Evolutionary conservation across 2,888 invertebrate species (phyloP).

Genomic region (Hydrotaea diabolus): DNA sequence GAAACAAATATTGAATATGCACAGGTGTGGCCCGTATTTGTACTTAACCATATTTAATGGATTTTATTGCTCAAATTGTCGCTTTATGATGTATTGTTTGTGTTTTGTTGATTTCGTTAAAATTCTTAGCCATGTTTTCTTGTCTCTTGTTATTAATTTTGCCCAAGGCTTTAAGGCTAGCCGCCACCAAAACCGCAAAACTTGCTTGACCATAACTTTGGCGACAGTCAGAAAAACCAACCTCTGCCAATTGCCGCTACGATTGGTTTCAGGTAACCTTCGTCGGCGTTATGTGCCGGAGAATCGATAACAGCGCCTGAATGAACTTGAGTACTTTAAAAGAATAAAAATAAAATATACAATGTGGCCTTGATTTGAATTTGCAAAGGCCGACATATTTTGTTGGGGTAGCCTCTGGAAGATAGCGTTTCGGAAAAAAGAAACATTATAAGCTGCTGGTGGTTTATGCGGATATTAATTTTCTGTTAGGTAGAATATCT

Average conservation of each 20-base stretch:
- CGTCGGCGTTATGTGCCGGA: not conserved
- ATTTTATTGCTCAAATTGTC: constrained; percentile 13
- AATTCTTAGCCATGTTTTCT: constrained; percentile 14
- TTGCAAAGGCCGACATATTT: not conserved
- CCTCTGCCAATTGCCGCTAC: not conserved
- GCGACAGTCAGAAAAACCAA: not conserved
- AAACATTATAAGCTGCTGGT: too few relatives aligned
- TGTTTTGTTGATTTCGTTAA: not conserved
- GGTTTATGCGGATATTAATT: too few relatives aligned
- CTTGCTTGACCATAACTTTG: not conserved
- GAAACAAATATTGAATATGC: not conserved
- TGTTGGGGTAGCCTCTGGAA: too few relatives aligned
- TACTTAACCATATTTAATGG: not conserved
- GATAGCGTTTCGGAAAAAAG: too few relatives aligned
- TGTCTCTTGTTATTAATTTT: not conserved
- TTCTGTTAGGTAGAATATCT: too few relatives aligned
- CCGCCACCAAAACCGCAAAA: constrained; percentile 2
- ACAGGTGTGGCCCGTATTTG: constrained; percentile 28
- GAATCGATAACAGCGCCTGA: constrained; percentile 11
- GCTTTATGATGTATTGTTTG: not conserved
- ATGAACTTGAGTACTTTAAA: constrained; percentile 32
- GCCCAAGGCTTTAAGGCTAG: constrained; percentile 4
- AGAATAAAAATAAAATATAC: too few relatives aligned
- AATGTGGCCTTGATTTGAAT: constrained; percentile 22
- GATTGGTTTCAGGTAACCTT: not conserved